Percentiles rank a stretch among this genome's conserved stretches.
These are phyloP conservation scores for Botrylloides violaceus DNA, from an alignment of 23 tunicate genomes.

Conservation along the genomic window DNA sequence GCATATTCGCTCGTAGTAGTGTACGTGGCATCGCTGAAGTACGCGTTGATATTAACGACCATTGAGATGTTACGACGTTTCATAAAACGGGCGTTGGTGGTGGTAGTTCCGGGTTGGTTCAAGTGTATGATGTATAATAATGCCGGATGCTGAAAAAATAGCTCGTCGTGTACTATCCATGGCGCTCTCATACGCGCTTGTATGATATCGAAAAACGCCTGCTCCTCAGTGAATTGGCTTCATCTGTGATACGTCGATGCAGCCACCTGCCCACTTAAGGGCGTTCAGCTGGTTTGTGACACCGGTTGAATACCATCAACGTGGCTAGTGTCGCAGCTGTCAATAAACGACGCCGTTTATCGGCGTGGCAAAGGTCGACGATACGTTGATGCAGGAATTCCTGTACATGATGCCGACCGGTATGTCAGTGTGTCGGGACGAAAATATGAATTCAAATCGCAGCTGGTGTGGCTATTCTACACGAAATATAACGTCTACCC, in stretches of 20 bases:
- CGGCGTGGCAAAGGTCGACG: not conserved
- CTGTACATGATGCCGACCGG: too few species aligned
- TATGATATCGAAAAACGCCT: not conserved
- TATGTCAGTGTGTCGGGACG: too few species aligned
- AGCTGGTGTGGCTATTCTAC: too few species aligned
- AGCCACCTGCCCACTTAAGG: constrained; percentile 28
- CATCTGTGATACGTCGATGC: not conserved
- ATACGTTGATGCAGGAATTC: too few species aligned
- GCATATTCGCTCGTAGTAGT: too few species aligned
- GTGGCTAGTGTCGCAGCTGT: constrained; percentile 17
- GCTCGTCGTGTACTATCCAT: not conserved
- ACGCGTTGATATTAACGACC: too few species aligned
- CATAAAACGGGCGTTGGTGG: not conserved
- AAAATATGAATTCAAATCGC: too few species aligned
- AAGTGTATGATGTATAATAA: not conserved
- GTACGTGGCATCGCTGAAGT: too few species aligned
- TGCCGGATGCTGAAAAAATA: not conserved
- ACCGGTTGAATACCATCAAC: constrained; percentile 17
- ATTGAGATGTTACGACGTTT: too few species aligned
- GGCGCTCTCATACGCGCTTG: constrained; percentile 6
- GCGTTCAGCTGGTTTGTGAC: constrained; percentile 24
- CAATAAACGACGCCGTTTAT: not conserved
- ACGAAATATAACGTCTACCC: too few species aligned
- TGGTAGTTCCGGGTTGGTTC: constrained; percentile 1
- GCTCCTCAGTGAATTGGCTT: not conserved